Evolutionary conservation across 2,797 vertebrate species (phyloP).

Genomic region (Parambassis ranga): DNA sequence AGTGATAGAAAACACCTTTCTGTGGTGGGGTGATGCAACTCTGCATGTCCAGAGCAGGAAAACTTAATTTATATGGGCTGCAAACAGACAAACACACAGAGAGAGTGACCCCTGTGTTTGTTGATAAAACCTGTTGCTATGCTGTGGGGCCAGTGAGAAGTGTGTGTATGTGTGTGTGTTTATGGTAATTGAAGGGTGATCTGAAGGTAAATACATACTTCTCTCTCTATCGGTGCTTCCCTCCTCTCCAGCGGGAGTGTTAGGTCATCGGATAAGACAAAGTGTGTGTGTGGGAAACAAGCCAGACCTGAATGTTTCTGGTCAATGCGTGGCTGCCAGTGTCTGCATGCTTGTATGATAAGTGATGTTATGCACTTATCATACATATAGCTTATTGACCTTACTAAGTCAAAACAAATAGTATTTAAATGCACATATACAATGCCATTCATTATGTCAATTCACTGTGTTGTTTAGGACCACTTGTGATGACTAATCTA

Average conservation of each 20-base stretch:
- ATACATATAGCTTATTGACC: no score
- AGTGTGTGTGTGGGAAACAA: slow-evolving; percentile 21
- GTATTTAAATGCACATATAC: no score
- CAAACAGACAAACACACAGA: neutral
- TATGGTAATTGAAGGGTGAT: slow-evolving; percentile 17
- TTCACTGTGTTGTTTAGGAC: no score
- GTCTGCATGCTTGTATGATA: neutral
- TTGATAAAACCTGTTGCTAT: slow-evolving; percentile 28
- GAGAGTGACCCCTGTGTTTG: slow-evolving; percentile 26
- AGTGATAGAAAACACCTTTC: neutral
- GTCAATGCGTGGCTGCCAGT: neutral
- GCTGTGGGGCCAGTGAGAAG: neutral
- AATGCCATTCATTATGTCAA: no score
- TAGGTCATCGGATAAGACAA: slow-evolving; percentile 29
- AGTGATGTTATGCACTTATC: neutral
- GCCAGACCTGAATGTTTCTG: neutral
- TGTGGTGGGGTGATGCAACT: neutral
- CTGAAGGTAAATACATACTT: slow-evolving; percentile 32
- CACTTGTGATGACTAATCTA: no score
- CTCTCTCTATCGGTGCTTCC: slow-evolving; percentile 31
- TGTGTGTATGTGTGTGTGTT: slow-evolving; percentile 14
- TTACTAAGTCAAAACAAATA: no score
- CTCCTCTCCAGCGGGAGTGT: slow-evolving; percentile 4
- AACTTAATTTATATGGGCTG: neutral
- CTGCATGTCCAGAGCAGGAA: neutral